Conservation (phyloP, 2,888 invertebrate genomes). For the Caenorhabditis virilis region DNA sequence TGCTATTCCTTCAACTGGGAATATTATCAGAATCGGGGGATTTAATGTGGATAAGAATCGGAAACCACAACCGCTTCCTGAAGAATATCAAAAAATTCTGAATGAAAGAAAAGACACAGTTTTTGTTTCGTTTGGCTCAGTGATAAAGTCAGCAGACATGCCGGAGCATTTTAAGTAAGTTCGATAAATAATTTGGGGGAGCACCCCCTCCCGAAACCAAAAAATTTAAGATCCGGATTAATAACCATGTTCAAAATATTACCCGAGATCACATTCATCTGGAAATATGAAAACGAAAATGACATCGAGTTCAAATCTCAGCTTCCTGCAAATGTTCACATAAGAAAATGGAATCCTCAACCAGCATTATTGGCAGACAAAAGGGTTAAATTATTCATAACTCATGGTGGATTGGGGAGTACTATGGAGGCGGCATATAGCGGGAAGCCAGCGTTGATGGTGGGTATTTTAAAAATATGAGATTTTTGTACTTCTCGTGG, state of each 20-base stretch:
- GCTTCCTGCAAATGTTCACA: slow-evolving; percentile 17
- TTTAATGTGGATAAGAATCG: slow-evolving; percentile 1
- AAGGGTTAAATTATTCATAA: slow-evolving; percentile 13
- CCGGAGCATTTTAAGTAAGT: too few species aligned
- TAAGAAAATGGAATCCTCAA: slow-evolving; percentile 29
- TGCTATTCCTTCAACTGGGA: slow-evolving; percentile 6
- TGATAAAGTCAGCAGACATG: slow-evolving; percentile 24
- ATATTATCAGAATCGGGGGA: slow-evolving; percentile 14
- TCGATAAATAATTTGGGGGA: too few species aligned
- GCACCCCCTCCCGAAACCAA: too few species aligned
- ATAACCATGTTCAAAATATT: slow-evolving; percentile 10
- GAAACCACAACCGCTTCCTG: not conserved
- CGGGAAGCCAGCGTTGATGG: slow-evolving; percentile 20
- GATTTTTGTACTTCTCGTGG: too few species aligned
- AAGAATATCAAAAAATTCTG: slow-evolving; percentile 26
- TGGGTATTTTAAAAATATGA: slow-evolving; percentile 2
- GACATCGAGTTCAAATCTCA: slow-evolving; percentile 8
- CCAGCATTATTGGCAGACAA: slow-evolving; percentile 10
- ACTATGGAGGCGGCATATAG: slow-evolving; percentile 19
- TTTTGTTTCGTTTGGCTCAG: slow-evolving; percentile 30
- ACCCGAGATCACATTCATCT: slow-evolving; percentile 21
- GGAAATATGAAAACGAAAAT: slow-evolving; percentile 27
- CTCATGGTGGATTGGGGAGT: slow-evolving; percentile 31
- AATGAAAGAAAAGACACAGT: slow-evolving; percentile 24
- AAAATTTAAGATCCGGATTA: slow-evolving; percentile 9